Conservation (phyloP, 2,888 invertebrate species). For the Phasia obesa region DNA sequence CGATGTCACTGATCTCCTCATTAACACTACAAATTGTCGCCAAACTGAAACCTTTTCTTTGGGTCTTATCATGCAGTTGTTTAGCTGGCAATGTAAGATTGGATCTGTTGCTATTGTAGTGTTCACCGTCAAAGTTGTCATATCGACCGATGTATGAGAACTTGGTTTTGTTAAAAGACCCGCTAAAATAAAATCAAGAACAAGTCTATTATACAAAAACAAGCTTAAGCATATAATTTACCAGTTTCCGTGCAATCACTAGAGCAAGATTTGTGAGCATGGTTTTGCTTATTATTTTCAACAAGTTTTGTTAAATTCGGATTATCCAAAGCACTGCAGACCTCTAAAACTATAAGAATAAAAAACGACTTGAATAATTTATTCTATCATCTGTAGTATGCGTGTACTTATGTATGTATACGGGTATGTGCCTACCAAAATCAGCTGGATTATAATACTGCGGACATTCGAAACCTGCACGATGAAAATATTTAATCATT, state of each 20-base stretch:
- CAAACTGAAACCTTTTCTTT: conserved; percentile 79
- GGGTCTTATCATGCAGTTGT: conserved; percentile 69
- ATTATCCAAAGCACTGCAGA: conserved; percentile 84
- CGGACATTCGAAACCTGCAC: conserved; percentile 89
- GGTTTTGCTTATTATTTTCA: conserved; percentile 72
- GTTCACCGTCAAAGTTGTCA: conserved; percentile 28
- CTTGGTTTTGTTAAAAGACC: conserved; percentile 52
- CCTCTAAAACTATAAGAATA: conserved; percentile 83
- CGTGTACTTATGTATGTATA: no score
- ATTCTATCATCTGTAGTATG: not conserved
- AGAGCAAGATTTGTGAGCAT: conserved; percentile 54
- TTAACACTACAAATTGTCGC: conserved; percentile 83
- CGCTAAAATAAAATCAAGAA: conserved; percentile 52
- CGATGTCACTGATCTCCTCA: conserved; percentile 82
- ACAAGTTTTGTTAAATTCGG: conserved; percentile 79
- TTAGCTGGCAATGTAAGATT: conserved; percentile 33
- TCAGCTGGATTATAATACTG: conserved; percentile 95
- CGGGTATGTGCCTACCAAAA: conserved; percentile 86
- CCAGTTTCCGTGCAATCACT: conserved; percentile 42
- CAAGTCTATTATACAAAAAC: conserved; percentile 22
- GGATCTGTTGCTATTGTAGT: conserved; percentile 1
- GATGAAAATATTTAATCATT: conserved; percentile 88
- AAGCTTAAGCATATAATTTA: conserved; percentile 18
- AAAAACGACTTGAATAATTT: not conserved
- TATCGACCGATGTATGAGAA: conserved; percentile 59